Conservation (phyloP, 2,113 vertebrate species). For the Chitala chitala region DNA sequence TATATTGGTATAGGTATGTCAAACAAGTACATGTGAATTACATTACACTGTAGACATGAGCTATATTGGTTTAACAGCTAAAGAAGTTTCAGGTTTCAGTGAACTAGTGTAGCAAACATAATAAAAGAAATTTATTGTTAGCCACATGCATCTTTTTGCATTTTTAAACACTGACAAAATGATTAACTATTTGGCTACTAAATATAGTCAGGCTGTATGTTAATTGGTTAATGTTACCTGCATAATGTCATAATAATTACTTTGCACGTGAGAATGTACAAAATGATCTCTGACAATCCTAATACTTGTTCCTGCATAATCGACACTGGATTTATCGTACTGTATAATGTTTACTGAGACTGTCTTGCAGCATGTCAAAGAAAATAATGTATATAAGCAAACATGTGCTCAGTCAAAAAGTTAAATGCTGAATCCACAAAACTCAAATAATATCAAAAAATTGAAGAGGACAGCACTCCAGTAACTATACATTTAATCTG, state of each 20-base stretch:
- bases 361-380: not conserved
- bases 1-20: too few species aligned
- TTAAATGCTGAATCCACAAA: too few species aligned
- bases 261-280: slow-evolving; percentile 12
- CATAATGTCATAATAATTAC: not conserved
- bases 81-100: too few species aligned
- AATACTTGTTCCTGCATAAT: not conserved
- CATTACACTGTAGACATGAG: too few species aligned
- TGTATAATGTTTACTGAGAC: not conserved
- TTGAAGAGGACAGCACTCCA: too few species aligned
- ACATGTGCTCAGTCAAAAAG: too few species aligned
- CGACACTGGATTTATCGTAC: not conserved
- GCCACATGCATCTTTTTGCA: not conserved
- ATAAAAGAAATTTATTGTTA: too few species aligned
- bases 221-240: not conserved
- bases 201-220: not conserved
- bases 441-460: too few species aligned
- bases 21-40: too few species aligned
- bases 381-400: not conserved
- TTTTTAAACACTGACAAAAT: not conserved
- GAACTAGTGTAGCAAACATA: too few species aligned
- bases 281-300: not conserved
- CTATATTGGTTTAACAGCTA: too few species aligned
- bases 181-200: not conserved
- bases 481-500: too few species aligned